These are phyloP conservation scores for Salminus brasiliensis DNA, from an alignment of 2,113 vertebrate species.

Conservation along the genomic window DNA sequence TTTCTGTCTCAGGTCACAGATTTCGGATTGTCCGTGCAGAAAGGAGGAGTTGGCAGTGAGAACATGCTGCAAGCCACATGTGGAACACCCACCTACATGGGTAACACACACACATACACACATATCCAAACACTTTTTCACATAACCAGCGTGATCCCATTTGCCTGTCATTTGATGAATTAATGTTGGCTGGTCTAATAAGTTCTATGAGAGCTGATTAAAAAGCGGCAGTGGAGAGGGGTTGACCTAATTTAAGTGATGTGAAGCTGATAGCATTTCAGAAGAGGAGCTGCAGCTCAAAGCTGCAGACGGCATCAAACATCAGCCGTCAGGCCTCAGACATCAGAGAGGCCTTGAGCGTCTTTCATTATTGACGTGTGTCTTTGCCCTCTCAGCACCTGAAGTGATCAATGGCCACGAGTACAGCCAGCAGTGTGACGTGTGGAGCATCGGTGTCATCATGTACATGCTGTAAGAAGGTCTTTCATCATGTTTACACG, in stretches of 20 bases:
- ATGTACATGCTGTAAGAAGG: constrained; percentile 91
- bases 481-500: neutral
- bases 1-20: constrained; percentile 79
- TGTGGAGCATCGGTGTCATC: constrained; percentile 92
- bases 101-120: constrained; percentile 63
- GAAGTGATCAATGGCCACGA: constrained; percentile 87
- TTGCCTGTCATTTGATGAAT: constrained; percentile 37
- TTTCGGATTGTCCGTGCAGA: constrained; percentile 85
- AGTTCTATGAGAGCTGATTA: constrained; percentile 47
- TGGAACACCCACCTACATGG: constrained; percentile 85
- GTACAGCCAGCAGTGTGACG: constrained; percentile 88
- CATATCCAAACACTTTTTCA: neutral
- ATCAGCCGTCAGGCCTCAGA: constrained; percentile 14
- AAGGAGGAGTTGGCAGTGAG: constrained; percentile 77
- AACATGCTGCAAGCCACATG: constrained; percentile 81
- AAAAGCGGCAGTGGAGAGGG: constrained; percentile 31
- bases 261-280: constrained; percentile 32
- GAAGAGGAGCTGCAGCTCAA: neutral
- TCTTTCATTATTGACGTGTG: constrained; percentile 55
- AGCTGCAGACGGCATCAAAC: constrained; percentile 30
- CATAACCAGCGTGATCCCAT: constrained; percentile 14
- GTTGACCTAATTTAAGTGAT: constrained; percentile 48
- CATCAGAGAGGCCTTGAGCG: neutral
- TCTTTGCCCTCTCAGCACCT: constrained; percentile 83
- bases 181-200: constrained; percentile 39